Conservation (phyloP, 2,888 invertebrate species). For the Dioctria linearis region DNA sequence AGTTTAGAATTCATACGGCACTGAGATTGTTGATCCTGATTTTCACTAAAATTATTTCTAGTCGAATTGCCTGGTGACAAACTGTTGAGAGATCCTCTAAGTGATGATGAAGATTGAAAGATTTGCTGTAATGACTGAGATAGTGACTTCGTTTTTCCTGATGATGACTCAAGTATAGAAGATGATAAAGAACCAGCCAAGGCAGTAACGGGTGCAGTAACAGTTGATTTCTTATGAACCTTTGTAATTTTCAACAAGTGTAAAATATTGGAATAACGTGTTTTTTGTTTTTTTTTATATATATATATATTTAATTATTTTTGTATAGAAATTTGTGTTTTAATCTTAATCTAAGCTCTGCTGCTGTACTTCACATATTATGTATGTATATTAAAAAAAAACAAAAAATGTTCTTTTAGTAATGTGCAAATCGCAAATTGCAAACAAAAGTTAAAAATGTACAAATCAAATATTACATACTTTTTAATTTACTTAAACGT, state of each 20-base stretch:
- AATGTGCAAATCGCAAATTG: no score
- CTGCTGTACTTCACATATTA: no score
- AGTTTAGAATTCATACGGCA: not conserved
- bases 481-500: no score
- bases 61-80: not conserved
- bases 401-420: no score
- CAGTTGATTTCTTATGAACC: conserved; percentile 33
- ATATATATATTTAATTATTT: no score
- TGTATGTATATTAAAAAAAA: no score
- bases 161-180: not conserved
- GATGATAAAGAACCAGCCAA: not conserved
- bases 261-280: no score
- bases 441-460: no score
- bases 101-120: conserved; percentile 58
- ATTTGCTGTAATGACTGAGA: conserved; percentile 61
- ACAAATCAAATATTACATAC: no score
- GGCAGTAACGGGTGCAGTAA: conserved; percentile 23
- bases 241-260: conserved; percentile 29
- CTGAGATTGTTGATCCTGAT: not conserved
- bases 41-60: not conserved
- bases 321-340: no score
- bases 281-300: no score
- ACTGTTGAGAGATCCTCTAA: conserved; percentile 8
- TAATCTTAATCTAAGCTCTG: no score
- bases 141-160: conserved; percentile 57